These are phyloP conservation scores for Bombus huntii DNA, from an alignment of 1,140 invertebrate species.

Conservation along the genomic window DNA sequence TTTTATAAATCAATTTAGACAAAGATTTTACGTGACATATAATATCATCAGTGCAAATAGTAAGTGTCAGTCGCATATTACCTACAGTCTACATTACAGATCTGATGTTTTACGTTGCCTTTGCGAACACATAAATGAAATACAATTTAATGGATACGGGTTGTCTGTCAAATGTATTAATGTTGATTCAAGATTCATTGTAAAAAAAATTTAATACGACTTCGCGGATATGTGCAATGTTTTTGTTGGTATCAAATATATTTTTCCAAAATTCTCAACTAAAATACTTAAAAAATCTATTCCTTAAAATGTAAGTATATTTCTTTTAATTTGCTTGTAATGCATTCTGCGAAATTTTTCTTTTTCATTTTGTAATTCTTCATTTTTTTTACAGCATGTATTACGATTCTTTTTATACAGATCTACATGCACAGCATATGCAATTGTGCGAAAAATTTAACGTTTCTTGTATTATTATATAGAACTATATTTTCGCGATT, in stretches of 20 bases:
- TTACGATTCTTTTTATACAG: constrained; percentile 22
- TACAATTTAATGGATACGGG: constrained; percentile 58
- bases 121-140: constrained; percentile 54
- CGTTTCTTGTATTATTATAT: neutral
- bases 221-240: constrained; percentile 52
- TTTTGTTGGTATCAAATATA: neutral
- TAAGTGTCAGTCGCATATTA: neutral
- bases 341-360: constrained; percentile 26
- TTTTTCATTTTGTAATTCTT: constrained; percentile 45
- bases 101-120: constrained; percentile 22
- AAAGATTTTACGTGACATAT: neutral
- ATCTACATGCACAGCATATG: neutral
- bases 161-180: constrained; percentile 58
- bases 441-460: neutral
- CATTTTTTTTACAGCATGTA: constrained; percentile 35
- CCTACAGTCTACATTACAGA: neutral
- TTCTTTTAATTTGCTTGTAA: constrained; percentile 18
- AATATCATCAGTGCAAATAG: neutral
- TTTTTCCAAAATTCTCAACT: constrained; percentile 23
- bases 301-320: constrained; percentile 52
- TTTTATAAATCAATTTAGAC: neutral
- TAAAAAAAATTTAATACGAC: constrained; percentile 21
- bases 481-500: neutral
- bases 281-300: constrained; percentile 8
- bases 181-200: constrained; percentile 42